These are phyloP conservation scores for Orthonyx spaldingii DNA, from an alignment of 2,113 vertebrate genomes.

Conservation along the genomic window DNA sequence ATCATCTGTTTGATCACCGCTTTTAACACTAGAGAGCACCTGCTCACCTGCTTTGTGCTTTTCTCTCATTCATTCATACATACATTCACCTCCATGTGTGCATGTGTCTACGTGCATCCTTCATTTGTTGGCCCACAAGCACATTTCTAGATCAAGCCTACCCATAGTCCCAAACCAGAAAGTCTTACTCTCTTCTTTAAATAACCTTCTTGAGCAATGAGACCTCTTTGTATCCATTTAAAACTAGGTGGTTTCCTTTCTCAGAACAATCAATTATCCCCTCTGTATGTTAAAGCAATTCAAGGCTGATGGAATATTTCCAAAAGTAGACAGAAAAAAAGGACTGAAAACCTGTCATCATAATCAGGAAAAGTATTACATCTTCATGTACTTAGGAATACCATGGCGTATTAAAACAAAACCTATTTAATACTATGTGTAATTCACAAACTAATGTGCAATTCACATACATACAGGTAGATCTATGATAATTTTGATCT, in stretches of 20 bases:
- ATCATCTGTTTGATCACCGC: not conserved
- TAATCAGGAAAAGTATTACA: not conserved
- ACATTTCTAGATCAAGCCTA: not conserved
- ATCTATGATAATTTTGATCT: not conserved
- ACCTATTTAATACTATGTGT: not conserved
- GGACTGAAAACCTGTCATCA: not conserved
- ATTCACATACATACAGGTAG: not conserved
- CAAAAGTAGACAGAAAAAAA: not conserved
- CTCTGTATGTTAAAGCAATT: not conserved
- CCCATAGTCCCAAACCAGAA: not conserved
- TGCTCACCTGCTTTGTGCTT: constrained; percentile 55
- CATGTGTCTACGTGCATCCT: not conserved
- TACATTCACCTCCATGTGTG: not conserved
- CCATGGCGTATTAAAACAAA: not conserved
- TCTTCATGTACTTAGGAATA: not conserved
- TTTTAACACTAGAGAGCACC: constrained; percentile 61
- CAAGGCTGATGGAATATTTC: not conserved
- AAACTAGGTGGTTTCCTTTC: not conserved
- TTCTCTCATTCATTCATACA: not conserved
- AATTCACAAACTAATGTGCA: not conserved
- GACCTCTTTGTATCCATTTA: not conserved
- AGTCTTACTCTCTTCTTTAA: not conserved
- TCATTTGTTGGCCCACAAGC: not conserved
- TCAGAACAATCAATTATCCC: not conserved
- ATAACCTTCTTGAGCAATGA: not conserved